Conservation (phyloP, 2,888 invertebrate genomes). For the Enchytraeus crypticus region DNA sequence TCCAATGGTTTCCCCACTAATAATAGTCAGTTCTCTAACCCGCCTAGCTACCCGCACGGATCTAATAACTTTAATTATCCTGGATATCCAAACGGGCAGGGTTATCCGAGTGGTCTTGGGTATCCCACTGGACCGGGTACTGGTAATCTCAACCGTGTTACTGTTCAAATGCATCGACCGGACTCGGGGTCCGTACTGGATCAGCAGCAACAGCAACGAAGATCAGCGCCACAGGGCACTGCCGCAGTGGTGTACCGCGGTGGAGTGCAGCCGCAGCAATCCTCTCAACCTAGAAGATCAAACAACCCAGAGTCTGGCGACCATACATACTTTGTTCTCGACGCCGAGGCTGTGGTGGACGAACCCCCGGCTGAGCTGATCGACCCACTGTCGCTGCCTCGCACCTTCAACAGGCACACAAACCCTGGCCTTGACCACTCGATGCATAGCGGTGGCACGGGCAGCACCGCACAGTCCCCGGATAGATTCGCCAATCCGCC, state of each 20-base stretch:
- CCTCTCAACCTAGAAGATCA: not conserved
- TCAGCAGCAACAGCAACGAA: not conserved
- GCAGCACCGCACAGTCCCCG: too few species aligned
- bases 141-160: constrained; percentile 6
- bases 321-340: constrained; percentile 19
- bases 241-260: not conserved
- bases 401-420: not conserved
- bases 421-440: not conserved
- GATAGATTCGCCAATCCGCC: too few species aligned
- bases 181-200: not conserved
- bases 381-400: not conserved
- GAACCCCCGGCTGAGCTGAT: not conserved
- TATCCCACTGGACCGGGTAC: not conserved
- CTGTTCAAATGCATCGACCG: constrained; percentile 14
- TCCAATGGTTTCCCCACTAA: too few species aligned
- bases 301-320: not conserved
- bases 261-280: not conserved
- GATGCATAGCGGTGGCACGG: not conserved
- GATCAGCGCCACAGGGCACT: not conserved
- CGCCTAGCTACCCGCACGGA: too few species aligned
- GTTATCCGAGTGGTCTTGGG: not conserved
- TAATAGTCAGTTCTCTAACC: too few species aligned
- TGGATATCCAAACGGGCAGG: not conserved
- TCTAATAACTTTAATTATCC: too few species aligned
- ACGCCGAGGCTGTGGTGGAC: constrained; percentile 13